These are phyloP conservation scores for Falco berigora DNA, from an alignment of 2,797 vertebrate genomes.

Conservation along the genomic window DNA sequence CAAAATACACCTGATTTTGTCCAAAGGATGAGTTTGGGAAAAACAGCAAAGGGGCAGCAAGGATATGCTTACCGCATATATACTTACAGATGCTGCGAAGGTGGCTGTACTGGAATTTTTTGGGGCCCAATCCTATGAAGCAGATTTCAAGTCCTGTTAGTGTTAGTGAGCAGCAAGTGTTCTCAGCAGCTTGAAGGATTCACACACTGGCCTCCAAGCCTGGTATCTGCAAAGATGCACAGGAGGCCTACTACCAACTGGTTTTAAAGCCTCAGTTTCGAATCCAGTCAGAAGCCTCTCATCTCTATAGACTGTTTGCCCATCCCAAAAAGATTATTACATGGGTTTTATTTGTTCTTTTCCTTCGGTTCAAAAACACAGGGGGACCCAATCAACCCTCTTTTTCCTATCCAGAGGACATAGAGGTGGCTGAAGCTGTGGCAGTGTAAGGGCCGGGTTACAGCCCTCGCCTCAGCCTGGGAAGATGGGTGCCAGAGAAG, in stretches of 20 bases:
- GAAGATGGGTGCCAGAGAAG: neutral
- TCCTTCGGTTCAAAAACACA: neutral
- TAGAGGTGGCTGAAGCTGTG: neutral
- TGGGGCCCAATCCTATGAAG: neutral
- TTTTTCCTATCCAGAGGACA: neutral
- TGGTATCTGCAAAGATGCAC: neutral
- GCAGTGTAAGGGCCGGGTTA: fast-evolving
- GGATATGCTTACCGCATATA: neutral
- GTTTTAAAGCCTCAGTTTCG: neutral
- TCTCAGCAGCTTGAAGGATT: neutral
- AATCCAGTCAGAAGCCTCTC: neutral
- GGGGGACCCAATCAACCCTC: neutral
- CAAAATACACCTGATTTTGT: neutral
- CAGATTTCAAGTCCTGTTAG: neutral
- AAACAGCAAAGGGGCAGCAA: neutral
- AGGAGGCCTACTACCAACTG: neutral
- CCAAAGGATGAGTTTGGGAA: neutral
- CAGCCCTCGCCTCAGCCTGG: neutral
- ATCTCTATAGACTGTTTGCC: neutral
- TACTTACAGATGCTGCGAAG: neutral
- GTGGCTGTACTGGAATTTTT: neutral
- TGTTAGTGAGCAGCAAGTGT: neutral
- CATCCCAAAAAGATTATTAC: neutral
- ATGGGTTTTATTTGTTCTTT: neutral
- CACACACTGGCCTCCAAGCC: fast-evolving